Evolutionary conservation across 2,797 vertebrate genomes (phyloP).

Genomic region (Sebastes vulpes): DNA sequence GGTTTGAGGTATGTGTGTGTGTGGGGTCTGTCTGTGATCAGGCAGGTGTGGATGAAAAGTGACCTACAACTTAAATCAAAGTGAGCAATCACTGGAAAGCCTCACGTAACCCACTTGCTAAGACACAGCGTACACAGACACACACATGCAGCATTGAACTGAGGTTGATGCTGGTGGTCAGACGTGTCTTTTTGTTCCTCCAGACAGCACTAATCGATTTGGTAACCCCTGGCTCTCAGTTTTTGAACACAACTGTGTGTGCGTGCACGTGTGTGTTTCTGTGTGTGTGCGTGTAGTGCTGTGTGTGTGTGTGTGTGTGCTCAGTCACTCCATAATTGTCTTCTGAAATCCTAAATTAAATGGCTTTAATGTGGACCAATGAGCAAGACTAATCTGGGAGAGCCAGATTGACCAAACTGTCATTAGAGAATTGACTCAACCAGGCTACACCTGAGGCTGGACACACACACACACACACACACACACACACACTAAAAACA

Average conservation of each 20-base stretch:
- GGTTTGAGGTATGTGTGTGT: neutral
- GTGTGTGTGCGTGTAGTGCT: neutral
- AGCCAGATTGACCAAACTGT: constrained; percentile 31
- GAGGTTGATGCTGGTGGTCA: constrained; percentile 1
- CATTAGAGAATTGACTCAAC: constrained; percentile 55
- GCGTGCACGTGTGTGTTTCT: neutral
- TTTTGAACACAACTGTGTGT: constrained; percentile 1
- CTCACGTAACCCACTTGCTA: neutral
- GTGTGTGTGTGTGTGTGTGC: neutral
- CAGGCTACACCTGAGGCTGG: neutral
- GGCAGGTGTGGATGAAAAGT: constrained; percentile 39
- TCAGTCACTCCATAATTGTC: constrained; percentile 30
- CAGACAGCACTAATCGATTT: constrained; percentile 59
- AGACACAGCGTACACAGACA: neutral
- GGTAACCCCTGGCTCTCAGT: constrained; percentile 27
- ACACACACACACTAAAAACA: neutral
- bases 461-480: neutral
- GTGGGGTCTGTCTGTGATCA: constrained; percentile 19
- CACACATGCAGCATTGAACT: neutral
- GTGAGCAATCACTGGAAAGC: constrained; percentile 13
- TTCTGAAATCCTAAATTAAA: constrained; percentile 46
- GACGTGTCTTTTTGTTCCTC: constrained; percentile 26
- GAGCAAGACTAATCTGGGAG: constrained; percentile 46
- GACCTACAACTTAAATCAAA: constrained; percentile 35
- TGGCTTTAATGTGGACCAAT: constrained; percentile 53